A percentile compares a stretch with the other conserved stretches of the same genome.
phyloP scores from a whole-genome alignment of 2,113 vertebrate species.

The Xenotilapia longispinis region DNA sequence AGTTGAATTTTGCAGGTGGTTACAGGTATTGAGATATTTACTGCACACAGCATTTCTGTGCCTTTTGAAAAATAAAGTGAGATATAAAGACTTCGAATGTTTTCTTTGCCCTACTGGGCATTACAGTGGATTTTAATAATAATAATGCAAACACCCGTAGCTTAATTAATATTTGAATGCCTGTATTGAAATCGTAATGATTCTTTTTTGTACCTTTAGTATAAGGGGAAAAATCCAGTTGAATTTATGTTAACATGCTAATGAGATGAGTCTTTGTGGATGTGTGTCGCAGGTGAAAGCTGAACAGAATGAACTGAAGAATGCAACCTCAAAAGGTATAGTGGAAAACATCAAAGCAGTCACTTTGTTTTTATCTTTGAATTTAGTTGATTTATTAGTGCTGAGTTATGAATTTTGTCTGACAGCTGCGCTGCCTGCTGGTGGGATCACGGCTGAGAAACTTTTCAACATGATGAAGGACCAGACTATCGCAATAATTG shows the following conservation, averaged over 20 bases:
- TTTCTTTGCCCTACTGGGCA: not conserved
- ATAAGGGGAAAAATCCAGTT: not conserved
- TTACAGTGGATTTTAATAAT: not conserved
- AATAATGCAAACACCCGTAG: not conserved
- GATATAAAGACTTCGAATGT: not conserved
- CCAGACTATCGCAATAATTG: conserved; percentile 77
- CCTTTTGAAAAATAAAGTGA: not conserved
- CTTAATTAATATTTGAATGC: not conserved
- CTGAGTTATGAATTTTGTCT: not conserved
- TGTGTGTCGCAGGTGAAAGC: conserved; percentile 75
- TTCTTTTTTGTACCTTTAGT: not conserved
- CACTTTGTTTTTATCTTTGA: not conserved
- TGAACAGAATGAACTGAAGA: conserved; percentile 75
- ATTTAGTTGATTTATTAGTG: not conserved
- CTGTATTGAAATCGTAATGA: not conserved
- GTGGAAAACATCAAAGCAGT: not conserved
- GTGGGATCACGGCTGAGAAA: conserved; percentile 83
- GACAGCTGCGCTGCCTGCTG: conserved; percentile 59
- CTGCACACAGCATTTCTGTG: not conserved
- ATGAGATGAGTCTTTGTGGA: not conserved
- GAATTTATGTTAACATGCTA: not conserved
- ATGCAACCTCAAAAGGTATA: conserved; percentile 76
- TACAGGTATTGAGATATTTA: not conserved
- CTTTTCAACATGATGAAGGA: conserved; percentile 89
- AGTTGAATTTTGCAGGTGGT: not conserved